Evolutionary conservation across 2,888 invertebrate genomes (phyloP).

Genomic region (Punctoribates punctum): DNA sequence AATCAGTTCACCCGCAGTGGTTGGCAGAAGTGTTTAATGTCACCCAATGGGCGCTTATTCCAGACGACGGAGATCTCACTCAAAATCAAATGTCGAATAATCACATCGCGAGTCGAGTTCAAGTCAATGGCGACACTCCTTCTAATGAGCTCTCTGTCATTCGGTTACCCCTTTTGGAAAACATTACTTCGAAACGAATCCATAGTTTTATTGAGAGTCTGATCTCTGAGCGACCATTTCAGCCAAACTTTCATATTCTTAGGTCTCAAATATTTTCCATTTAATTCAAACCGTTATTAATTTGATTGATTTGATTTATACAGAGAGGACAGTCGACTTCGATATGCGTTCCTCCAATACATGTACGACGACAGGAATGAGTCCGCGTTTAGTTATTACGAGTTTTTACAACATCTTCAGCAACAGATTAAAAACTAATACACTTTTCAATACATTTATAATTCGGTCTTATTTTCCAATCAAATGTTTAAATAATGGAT

Average conservation of each 20-base stretch:
- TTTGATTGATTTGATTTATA: conserved; percentile 50
- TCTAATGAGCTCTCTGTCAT: background rate
- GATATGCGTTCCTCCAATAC: conserved; percentile 76
- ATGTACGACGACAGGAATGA: conserved; percentile 93
- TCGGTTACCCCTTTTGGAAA: conserved; percentile 70
- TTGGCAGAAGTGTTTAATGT: conserved; percentile 75
- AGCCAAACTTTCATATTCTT: conserved; percentile 72
- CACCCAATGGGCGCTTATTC: conserved; percentile 66
- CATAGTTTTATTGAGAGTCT: conserved; percentile 68
- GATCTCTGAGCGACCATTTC: conserved; percentile 77
- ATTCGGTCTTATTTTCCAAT: conserved; percentile 22
- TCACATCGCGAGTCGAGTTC: background rate
- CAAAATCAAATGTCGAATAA: background rate
- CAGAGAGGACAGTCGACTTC: conserved; percentile 86
- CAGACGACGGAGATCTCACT: conserved; percentile 60
- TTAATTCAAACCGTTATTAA: conserved; percentile 55
- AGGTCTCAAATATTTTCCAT: conserved; percentile 61
- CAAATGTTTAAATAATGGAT: conserved; percentile 7
- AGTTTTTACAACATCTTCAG: conserved; percentile 94
- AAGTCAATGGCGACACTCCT: background rate
- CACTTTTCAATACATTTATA: background rate
- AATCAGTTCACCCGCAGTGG: conserved; percentile 69
- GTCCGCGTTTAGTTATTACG: conserved; percentile 90
- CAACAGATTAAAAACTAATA: conserved; percentile 68
- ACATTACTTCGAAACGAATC: conserved; percentile 65